Conservation (phyloP, 2,797 vertebrate species). For the Fringilla coelebs region DNA sequence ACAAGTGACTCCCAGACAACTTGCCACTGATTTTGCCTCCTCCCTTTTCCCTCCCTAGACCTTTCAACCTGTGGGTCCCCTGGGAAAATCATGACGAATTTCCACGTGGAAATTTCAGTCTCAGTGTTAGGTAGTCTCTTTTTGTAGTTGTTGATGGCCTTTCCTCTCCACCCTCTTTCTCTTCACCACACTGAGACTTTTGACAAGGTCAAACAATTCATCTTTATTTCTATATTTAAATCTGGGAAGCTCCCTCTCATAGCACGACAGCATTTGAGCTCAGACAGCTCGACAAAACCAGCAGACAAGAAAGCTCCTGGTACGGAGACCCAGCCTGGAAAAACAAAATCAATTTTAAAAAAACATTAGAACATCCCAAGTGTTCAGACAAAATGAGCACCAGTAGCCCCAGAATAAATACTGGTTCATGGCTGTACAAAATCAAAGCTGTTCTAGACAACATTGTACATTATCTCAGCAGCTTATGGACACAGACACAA, state of each 20-base stretch:
- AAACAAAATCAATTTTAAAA: neutral
- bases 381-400: neutral
- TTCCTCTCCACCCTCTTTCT: slow-evolving; percentile 38
- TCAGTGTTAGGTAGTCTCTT: neutral
- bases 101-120: slow-evolving; percentile 23
- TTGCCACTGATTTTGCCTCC: neutral
- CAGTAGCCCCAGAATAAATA: neutral
- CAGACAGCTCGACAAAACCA: neutral
- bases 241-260: neutral
- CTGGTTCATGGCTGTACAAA: neutral
- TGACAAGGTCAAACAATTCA: slow-evolving; percentile 39
- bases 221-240: slow-evolving; percentile 35
- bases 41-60: slow-evolving; percentile 16
- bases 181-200: slow-evolving; percentile 6
- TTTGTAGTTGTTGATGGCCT: neutral
- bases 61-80: neutral
- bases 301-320: neutral
- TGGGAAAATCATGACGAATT: slow-evolving; percentile 18
- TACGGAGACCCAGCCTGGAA: neutral
- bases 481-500: neutral
- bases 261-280: neutral
- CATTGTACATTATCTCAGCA: neutral
- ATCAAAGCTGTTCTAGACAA: neutral
- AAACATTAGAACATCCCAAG: neutral
- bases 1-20: neutral